Evolutionary conservation across 2,797 vertebrate genomes (phyloP).

Genomic region (Phyllotis vaccarum): DNA sequence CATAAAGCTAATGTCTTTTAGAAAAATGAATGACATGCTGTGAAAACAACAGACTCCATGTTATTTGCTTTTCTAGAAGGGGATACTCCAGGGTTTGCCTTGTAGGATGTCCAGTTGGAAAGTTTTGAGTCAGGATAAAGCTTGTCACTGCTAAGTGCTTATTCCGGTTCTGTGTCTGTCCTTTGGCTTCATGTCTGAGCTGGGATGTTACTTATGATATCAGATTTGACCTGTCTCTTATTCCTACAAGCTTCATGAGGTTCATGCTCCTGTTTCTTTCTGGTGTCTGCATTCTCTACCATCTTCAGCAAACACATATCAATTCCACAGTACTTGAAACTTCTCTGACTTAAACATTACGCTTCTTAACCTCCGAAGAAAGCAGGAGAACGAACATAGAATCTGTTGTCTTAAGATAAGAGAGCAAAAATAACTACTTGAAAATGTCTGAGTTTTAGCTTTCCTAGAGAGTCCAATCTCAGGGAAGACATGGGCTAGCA

Average conservation of each 20-base stretch:
- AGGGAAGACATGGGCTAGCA: neutral
- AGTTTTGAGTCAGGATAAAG: constrained; percentile 13
- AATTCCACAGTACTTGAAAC: constrained; percentile 6
- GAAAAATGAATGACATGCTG: neutral
- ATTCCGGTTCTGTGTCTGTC: neutral
- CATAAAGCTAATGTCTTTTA: neutral
- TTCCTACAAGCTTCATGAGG: neutral
- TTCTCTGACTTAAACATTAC: constrained; percentile 21
- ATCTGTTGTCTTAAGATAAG: constrained; percentile 38
- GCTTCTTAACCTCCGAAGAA: neutral
- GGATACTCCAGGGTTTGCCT: neutral
- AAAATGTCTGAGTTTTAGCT: constrained; percentile 58
- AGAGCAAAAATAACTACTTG: constrained; percentile 30
- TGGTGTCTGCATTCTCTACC: neutral
- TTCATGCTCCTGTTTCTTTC: neutral
- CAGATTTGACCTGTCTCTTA: neutral
- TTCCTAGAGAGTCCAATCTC: constrained; percentile 31
- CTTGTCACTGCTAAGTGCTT: neutral
- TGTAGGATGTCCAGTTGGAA: neutral
- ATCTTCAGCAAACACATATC: neutral
- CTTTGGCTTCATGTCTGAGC: neutral
- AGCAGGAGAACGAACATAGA: constrained; percentile 52
- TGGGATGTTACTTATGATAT: neutral
- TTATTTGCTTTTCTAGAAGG: constrained; percentile 4
- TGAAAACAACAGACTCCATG: neutral